Evolutionary conservation across 1,140 invertebrate species (phyloP).

Genomic region (Charaxes varanes): DNA sequence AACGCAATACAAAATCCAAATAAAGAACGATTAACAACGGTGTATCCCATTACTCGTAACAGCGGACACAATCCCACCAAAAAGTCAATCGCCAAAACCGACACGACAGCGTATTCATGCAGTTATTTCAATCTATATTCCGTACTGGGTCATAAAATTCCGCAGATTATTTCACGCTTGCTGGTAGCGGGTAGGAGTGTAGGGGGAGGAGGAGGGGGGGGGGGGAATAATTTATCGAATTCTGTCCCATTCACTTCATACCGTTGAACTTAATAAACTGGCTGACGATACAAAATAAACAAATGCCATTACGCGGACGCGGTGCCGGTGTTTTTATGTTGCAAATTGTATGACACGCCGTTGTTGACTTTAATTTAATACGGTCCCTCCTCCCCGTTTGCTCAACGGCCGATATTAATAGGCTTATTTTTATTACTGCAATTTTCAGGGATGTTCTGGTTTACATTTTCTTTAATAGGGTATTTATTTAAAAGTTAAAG

Average conservation of each 20-base stretch:
- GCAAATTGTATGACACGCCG: too few relatives aligned
- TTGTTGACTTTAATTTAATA: too few relatives aligned
- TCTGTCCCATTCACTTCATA: slow-evolving; percentile 2
- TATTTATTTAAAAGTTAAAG: too few relatives aligned
- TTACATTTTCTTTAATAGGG: too few relatives aligned
- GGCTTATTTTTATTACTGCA: too few relatives aligned
- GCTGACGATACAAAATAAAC: background rate
- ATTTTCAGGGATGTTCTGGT: too few relatives aligned
- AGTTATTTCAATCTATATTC: slow-evolving; percentile 6
- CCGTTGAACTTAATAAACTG: slow-evolving; percentile 3
- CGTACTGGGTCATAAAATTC: slow-evolving; percentile 7
- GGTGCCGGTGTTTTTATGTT: background rate
- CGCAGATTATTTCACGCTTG: slow-evolving; percentile 4
- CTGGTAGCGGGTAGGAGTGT: background rate
- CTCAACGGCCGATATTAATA: too few relatives aligned
- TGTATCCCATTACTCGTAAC: too few relatives aligned
- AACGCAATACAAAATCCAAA: too few relatives aligned
- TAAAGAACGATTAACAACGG: too few relatives aligned
- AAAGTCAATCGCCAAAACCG: slow-evolving; percentile 1
- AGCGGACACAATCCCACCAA: background rate
- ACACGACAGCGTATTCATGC: slow-evolving; percentile 6
- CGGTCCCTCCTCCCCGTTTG: too few relatives aligned
- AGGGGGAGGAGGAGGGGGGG: background rate
- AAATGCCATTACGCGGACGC: background rate
- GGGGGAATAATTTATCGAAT: slow-evolving; percentile 3